These are phyloP conservation scores for Ctenopoma multispine DNA, from an alignment of 2,797 vertebrate species.

Conservation along the genomic window DNA sequence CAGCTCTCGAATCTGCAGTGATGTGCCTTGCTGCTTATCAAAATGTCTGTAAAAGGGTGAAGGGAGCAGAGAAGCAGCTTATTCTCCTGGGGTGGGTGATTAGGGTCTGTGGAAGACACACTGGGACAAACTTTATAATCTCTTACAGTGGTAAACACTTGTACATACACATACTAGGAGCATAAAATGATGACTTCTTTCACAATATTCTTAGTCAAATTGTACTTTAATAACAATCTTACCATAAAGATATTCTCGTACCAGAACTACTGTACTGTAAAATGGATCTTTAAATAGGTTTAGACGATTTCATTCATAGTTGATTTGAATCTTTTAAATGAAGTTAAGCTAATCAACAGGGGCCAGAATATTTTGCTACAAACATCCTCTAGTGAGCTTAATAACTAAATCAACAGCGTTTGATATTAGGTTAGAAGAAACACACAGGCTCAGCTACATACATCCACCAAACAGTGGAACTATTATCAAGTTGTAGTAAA, in stretches of 20 bases:
- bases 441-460: constrained; percentile 3
- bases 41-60: constrained; percentile 47
- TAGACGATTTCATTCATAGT: background rate
- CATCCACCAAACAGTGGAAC: background rate
- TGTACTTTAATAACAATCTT: background rate
- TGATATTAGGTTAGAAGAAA: constrained; percentile 19
- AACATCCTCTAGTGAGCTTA: constrained; percentile 25
- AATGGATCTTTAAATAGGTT: background rate
- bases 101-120: constrained; percentile 3
- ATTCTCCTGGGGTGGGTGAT: constrained; percentile 20
- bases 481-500: background rate
- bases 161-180: background rate
- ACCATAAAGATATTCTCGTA: background rate
- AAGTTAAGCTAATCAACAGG: background rate
- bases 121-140: constrained; percentile 21
- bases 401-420: constrained; percentile 20
- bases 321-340: background rate
- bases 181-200: background rate
- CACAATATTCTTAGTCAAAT: constrained; percentile 7
- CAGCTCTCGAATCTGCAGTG: constrained; percentile 34
- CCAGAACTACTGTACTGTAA: background rate
- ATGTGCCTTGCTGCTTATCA: constrained; percentile 57
- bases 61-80: constrained; percentile 11
- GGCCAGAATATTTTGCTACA: background rate
- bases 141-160: background rate